A percentile compares a stretch with the other conserved stretches of the same genome.
phyloP scores from a whole-genome alignment of 2,113 vertebrate genomes.

The Diphyllodes magnificus region DNA sequence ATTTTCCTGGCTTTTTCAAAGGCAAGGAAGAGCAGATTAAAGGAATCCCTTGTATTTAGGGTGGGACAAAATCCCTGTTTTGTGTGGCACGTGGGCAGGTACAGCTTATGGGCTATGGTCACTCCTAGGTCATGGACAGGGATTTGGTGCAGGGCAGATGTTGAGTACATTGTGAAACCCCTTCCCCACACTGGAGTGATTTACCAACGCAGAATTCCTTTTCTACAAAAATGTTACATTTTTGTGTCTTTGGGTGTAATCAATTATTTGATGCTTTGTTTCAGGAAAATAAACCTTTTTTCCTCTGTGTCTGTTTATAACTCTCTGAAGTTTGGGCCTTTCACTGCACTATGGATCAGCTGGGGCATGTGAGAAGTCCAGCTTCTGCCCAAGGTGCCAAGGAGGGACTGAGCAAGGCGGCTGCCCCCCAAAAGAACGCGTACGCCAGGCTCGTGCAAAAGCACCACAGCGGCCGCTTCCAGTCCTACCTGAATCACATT shows the following conservation, averaged over 20 bases:
- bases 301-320: not conserved
- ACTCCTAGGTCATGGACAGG: not conserved
- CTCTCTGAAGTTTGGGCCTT: conserved; percentile 2
- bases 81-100: not conserved
- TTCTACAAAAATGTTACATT: not conserved
- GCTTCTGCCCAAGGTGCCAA: conserved; percentile 50
- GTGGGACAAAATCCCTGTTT: not conserved
- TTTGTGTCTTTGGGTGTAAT: not conserved
- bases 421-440: conserved; percentile 78
- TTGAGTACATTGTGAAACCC: not conserved
- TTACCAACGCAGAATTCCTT: not conserved
- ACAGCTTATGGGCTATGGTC: not conserved
- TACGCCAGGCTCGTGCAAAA: conserved; percentile 81
- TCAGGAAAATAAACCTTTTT: conserved; percentile 32
- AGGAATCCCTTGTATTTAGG: not conserved
- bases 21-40: not conserved
- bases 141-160: not conserved
- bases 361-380: conserved; percentile 35
- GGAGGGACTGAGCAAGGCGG: conserved; percentile 30
- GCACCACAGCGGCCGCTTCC: conserved; percentile 81
- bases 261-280: not conserved
- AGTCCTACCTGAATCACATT: conserved; percentile 72
- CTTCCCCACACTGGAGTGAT: not conserved
- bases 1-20: not conserved
- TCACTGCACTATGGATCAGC: conserved; percentile 42